Evolutionary conservation across 2,888 invertebrate species (phyloP), one percentile per base, ranked within the genome.

Genomic region (Pedicia rivosa): DNA sequence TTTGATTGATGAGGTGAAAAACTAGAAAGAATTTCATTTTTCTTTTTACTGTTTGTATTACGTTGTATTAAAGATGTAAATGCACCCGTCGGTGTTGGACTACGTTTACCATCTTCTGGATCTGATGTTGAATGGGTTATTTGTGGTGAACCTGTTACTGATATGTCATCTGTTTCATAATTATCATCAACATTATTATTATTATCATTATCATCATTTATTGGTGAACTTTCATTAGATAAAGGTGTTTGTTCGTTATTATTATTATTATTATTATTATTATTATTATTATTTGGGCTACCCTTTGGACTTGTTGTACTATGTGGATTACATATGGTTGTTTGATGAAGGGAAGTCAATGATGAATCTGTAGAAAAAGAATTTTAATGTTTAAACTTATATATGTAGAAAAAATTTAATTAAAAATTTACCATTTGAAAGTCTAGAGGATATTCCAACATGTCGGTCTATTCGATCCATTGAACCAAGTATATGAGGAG

Each of bases 291-390:
- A 6, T 35, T 62, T 2, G 70, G 70, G 0, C 78, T 78, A 32
- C 66, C 70, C 47, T 71, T 72, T 0, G 78, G 78, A 44, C 78
- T 77, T 15, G 77, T 77, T 29, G 77, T 78, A 55, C 76, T 78
- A 51, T 78, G 76, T 24, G 77, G 74, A 49, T 61, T 67, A 64
- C 65, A 68, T 14, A 35, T n/a, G 7, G 16, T 15, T n/a, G 26
- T 25, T 3, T 14, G 16, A 34, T 24, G 27, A 26, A n/a, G n/a
- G n/a, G 22, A 22, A 22, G 6, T 6, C 6, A 9, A 22, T 7
- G 6, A 22, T 7, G 6, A 22, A 22, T 6, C 6, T 7, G 9
- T 22, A 22, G 9, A 22, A 22, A 22, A 9, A 22, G 22, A 22
- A 22, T 22, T 6, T 28, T 5, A 29, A 29, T 29, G n/a, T 8